phyloP scores from a whole-genome alignment of 2,888 invertebrate genomes.

The Scrobipalpa atriplicella region DNA sequence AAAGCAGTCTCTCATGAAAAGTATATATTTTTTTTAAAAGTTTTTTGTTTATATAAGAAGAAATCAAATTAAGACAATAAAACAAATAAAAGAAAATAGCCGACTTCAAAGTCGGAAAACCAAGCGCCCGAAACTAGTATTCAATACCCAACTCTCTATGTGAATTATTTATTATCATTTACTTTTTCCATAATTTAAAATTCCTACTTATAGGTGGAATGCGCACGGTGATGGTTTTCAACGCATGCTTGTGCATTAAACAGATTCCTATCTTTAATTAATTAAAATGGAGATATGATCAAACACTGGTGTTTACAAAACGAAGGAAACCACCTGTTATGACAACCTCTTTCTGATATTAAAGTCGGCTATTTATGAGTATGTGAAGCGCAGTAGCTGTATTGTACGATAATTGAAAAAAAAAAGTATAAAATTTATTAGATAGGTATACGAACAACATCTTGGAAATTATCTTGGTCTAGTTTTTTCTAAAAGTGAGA shows the following conservation, averaged over 20 bases:
- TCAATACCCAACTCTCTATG: background rate
- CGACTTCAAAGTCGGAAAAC: too few species aligned
- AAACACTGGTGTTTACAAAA: constrained; percentile 25
- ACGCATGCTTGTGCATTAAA: constrained; percentile 31
- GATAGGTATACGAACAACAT: background rate
- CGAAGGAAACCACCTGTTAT: constrained; percentile 23
- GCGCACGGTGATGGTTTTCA: constrained; percentile 32
- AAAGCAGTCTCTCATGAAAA: too few species aligned
- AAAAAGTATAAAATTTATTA: background rate
- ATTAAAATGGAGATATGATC: constrained; percentile 39
- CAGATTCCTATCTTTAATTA: constrained; percentile 38
- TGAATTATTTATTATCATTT: constrained; percentile 15
- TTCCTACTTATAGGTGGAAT: constrained; percentile 24
- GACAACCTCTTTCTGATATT: constrained; percentile 26
- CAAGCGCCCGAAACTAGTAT: too few species aligned
- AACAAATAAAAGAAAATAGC: too few species aligned
- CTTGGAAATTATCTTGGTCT: too few species aligned
- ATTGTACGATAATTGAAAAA: background rate
- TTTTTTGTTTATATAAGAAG: too few species aligned
- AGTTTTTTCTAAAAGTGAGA: too few species aligned
- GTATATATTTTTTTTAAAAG: too few species aligned
- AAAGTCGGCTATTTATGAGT: constrained; percentile 12
- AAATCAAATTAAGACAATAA: too few species aligned
- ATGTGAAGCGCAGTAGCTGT: background rate
- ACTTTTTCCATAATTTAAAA: constrained; percentile 26